phyloP scores from a whole-genome alignment of 2,888 invertebrate genomes.

The Euphydryas editha region DNA sequence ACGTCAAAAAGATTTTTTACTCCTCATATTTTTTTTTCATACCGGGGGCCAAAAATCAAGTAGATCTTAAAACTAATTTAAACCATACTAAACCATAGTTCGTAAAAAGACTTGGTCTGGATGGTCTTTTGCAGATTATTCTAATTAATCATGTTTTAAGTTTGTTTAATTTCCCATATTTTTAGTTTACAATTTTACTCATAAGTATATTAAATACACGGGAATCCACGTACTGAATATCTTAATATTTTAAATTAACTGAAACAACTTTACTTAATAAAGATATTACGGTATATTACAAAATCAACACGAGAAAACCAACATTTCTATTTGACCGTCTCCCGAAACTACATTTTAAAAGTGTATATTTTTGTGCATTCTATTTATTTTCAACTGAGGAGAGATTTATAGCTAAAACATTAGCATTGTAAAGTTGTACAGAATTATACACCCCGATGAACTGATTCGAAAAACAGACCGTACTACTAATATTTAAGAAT shows the following conservation, averaged over 20 bases:
- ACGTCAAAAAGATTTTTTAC: no score
- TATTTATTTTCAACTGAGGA: slow-evolving; percentile 43
- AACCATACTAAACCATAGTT: no score
- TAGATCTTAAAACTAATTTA: no score
- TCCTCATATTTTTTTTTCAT: no score
- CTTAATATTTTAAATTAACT: not conserved
- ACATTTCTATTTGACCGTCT: slow-evolving; percentile 5
- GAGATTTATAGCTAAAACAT: slow-evolving; percentile 47
- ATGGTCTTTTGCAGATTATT: no score
- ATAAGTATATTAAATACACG: no score
- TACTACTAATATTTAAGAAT: slow-evolving; percentile 23
- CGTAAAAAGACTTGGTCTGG: no score
- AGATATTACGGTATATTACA: slow-evolving; percentile 4
- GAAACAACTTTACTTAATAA: not conserved
- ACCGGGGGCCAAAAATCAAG: no score
- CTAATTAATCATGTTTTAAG: no score
- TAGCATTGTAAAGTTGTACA: slow-evolving; percentile 44
- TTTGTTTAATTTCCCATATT: no score
- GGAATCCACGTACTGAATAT: not conserved
- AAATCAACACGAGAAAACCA: slow-evolving; percentile 12
- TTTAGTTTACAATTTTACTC: no score
- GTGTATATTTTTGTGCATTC: slow-evolving; percentile 31
- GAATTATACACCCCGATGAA: slow-evolving; percentile 31
- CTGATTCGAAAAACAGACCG: slow-evolving; percentile 10
- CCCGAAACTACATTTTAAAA: slow-evolving; percentile 29